Evolutionary conservation across 2,797 vertebrate genomes (phyloP), one percentile per base, ranked within the genome.

Genomic region (Sparidentex hasta): DNA sequence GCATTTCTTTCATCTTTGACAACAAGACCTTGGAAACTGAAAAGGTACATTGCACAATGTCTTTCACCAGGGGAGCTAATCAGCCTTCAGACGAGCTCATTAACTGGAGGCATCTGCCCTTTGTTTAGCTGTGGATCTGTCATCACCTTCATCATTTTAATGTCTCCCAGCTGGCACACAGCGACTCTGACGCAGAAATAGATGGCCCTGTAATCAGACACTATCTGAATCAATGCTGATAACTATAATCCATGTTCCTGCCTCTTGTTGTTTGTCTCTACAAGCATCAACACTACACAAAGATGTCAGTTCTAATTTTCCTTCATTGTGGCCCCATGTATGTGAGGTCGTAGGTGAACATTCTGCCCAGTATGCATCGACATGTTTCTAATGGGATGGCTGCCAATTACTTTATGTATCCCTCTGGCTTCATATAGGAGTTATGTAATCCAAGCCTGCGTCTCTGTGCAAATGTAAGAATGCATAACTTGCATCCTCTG

Each of bases 11-110:
- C 84, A 97, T 99, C 94, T 99, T 99, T 85, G 97, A 99, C 90
- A 99, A 97, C 93, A 99, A 99, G 94, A 97, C 96, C 85, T 91
- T 98, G 93, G 98, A 99, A 92, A 99, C 98, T 11, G 98, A 99
- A 89, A 99, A 99, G 97, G 98, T 90, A n/a, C n/a, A 87, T 90
- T 87, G 73, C 57, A 69, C 54, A 41, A 1, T 71, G 57, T 87
- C 79, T 79, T 80, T 80, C 68, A 82, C 67, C 79, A 74, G 66
- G 20, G 27, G 38, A 63, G 59, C 69, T 83, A 69, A 73, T 87
- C 74, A 76, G 55, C 71, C 66, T 71, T 82, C 69, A 61, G 80
- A 76, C 43, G 55, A 59, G 38, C 71, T 80, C 61, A 64, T 73
- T 80, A 78, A 41, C 65, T 65, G 11, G 23, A 71, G 58, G 44